Base-by-base conservation (phyloP, 2,797 vertebrate genomes). In the Sebastes minor region DNA sequence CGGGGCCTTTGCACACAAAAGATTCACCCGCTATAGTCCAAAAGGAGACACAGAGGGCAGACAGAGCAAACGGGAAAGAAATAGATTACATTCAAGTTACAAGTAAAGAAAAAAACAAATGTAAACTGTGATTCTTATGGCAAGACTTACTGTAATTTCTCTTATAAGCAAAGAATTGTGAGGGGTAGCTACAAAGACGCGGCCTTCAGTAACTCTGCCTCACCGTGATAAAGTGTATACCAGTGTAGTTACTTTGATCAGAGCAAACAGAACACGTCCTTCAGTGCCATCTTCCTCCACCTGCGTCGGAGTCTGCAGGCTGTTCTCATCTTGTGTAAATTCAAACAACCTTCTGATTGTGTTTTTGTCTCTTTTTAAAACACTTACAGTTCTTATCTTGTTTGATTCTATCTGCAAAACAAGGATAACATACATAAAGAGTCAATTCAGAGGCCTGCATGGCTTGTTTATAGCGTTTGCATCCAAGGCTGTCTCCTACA, bases 231-330 rank as follows among this genome's bases (percentile, higher is more conserved):
- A 46, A 70, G 59, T 35, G 18, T 60, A 67, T 55, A 60, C 33
- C 8, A 4, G 12, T 72, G 7, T 57, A 42, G 8, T 55, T 71
- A 30, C 68, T 78, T 69, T 81, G 38, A 78, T 78, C 8, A 66
- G 33, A 69, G 55, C 62, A 80, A 80, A 86, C 60, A 60, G 61
- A 84, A 74, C 66, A 46, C 5, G 68, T 85, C 84, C 73, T 83
- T 85, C 59, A 68, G 30, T 11, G 14, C 32, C 60, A 63, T 76
- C 69, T 28, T 16, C 63, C 66, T 55, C 46, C 62, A 49, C 42
- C 35, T 75, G 71, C 6, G 25, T 22, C 57, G 18, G 56, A 10
- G 27, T 42, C 20, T 65, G 28, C 67, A 60, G 30, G 14, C 27
- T 38, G 18, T 55, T 64, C 62, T 38, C 33, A 32, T 73, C 53